These are phyloP conservation scores for Pachyramphus minor DNA, from an alignment of 2,113 vertebrate species.

Conservation along the genomic window DNA sequence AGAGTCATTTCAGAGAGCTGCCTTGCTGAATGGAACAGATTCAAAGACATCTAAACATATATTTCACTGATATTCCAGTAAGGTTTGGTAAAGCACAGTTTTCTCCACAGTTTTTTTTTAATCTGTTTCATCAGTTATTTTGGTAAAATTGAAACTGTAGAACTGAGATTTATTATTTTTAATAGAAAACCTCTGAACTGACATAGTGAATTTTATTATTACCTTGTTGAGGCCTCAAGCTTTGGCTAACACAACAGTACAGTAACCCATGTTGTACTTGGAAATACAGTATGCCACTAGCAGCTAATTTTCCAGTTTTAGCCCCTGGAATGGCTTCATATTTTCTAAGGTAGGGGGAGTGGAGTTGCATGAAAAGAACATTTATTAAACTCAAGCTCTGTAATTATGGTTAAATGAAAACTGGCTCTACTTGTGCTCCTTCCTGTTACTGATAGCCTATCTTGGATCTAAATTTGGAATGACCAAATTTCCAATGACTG, in stretches of 20 bases:
- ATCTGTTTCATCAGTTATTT: background rate
- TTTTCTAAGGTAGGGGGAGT: background rate
- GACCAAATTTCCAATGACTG: background rate
- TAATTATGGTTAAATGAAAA: background rate
- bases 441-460: background rate
- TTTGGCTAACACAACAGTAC: background rate
- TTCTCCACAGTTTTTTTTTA: background rate
- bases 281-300: background rate
- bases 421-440: background rate
- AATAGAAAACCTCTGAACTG: background rate
- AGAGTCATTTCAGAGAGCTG: background rate
- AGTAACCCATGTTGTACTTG: slow-evolving; percentile 32
- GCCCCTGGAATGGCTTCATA: background rate
- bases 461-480: background rate
- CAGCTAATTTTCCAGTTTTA: slow-evolving; percentile 33
- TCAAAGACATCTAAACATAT: background rate
- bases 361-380: background rate
- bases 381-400: background rate
- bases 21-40: background rate
- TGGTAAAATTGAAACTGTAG: background rate
- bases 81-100: background rate
- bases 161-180: background rate
- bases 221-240: slow-evolving; percentile 15
- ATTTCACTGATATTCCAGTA: background rate
- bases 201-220: background rate